Evolutionary conservation across 2,888 invertebrate genomes (phyloP), one percentile per base, ranked within the genome.

Genomic region (Amblyjoppa fuscipennis): DNA sequence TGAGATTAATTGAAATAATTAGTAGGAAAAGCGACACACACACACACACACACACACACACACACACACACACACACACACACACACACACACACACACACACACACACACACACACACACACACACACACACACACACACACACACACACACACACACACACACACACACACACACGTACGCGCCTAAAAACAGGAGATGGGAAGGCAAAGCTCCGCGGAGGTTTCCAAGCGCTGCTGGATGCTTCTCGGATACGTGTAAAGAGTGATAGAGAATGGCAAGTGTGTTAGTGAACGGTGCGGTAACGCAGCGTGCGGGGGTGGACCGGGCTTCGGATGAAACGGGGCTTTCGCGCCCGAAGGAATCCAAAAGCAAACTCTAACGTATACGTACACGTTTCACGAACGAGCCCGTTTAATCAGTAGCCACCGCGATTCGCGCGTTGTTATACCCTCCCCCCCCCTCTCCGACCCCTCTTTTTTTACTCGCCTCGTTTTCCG

Each of bases 1-100:
- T 56, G 66, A 81, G 64, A 78, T 87, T 81, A 83, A 87, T 87
- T 85, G 74, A 81, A 87, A 85, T 87, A 87, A 87, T 83, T 83
- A 85, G 78, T 77, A 69, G 82, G 83, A 59, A 74, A 77, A 80
- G 74, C 85, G 81, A 45, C 38, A 61, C 68, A 70, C 68, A 86
- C n/a, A 53, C 13, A 4, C 16, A 4, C 16, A 4, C 45, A 68
- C 31, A 73, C 61, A 70, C 45, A 86, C 25, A 64, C 20, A 20
- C 20, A 20, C 20, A 20, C 20, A 20, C 20, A 20, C 20, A 20
- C 0, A 20, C 61, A 70, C 45, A 86, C 25, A 64, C 20, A 20
- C 20, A 20, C 20, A 20, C 20, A 20, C 20, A 20, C 20, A 20
- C 0, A 45, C 38, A 61, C 68, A 70, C 68, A 86, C n/a, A 53